These are phyloP conservation scores for Drosophila cracens DNA, from an alignment of 2,888 invertebrate species.

Conservation along the genomic window DNA sequence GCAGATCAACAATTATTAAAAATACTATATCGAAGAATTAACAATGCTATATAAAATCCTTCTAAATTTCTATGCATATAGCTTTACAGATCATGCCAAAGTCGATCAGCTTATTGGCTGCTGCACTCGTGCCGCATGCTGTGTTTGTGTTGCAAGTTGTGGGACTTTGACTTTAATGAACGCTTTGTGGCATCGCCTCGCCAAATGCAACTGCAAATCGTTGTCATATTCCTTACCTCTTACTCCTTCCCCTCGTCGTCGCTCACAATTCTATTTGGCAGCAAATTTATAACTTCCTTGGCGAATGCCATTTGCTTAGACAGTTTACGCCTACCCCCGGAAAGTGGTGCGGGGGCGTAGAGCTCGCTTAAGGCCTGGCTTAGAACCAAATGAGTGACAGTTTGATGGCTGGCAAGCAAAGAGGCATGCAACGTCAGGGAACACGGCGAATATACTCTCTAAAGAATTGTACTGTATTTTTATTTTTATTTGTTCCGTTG, in stretches of 20 bases:
- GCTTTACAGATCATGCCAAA: slow-evolving; percentile 9
- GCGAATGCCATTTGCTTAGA: slow-evolving; percentile 77
- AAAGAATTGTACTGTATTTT: slow-evolving; percentile 42
- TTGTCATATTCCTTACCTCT: slow-evolving; percentile 1
- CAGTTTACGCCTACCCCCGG: slow-evolving; percentile 76
- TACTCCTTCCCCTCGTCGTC: slow-evolving; percentile 11
- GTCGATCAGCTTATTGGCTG: not conserved
- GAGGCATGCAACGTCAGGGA: not conserved
- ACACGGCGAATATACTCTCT: not conserved
- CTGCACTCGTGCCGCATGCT: slow-evolving; percentile 28
- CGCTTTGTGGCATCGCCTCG: slow-evolving; percentile 58
- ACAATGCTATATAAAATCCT: not conserved
- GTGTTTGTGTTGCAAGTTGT: slow-evolving; percentile 50
- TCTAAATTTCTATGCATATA: not conserved
- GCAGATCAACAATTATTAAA: not conserved
- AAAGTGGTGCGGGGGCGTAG: slow-evolving; percentile 52
- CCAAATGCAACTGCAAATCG: slow-evolving; percentile 39
- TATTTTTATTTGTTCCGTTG: slow-evolving; percentile 12
- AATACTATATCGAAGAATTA: not conserved
- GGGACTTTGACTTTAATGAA: slow-evolving; percentile 72
- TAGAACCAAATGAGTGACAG: slow-evolving; percentile 64
- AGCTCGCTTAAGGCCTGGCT: slow-evolving; percentile 67
- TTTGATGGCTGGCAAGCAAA: slow-evolving; percentile 21
- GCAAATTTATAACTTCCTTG: slow-evolving; percentile 79
- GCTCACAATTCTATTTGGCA: slow-evolving; percentile 75